Evolutionary conservation across 2,888 invertebrate species (phyloP), one percentile per base, ranked within the genome.

Genomic region (Acronicta alni): DNA sequence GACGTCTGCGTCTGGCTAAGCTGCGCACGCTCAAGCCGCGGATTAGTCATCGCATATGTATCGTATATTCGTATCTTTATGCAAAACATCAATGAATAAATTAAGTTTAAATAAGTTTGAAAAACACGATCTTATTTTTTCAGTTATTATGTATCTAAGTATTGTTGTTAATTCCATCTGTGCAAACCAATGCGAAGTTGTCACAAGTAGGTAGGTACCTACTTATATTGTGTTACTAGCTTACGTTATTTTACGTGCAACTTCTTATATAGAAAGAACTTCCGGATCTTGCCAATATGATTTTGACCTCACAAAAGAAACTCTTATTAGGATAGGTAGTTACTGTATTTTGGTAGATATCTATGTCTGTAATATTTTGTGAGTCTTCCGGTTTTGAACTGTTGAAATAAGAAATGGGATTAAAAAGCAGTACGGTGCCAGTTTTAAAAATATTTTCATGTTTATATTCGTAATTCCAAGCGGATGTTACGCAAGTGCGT

Each of bases 401-500:
- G 26, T 47, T 48, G 37, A 60, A 56, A 57, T 20, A 39, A 32
- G 51, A 55, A 37, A 17, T 37, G 20, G n/a, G n/a, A 55, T 49
- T 44, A 49, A 49, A 46, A 55, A 35, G 38, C 55, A 12, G 39
- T 61, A 52, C 20, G 55, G 47, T 48, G 56, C 43, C 35, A 57
- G 55, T 42, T 67, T 58, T 54, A 45, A 75, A 79, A 77, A 73
- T 77, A 69, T 74, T 78, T 80, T 68, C 75, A 69, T 73, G 79
- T 82, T 82, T 83, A 81, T 71, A 77, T 78, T 78, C 81, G 80
- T 83, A 80, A 80, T 86, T 84, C 80, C 81, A 79, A 83, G 80
- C 89, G 91, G 91, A 92, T 84, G 88, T 91, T 90, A 85, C 84
- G 88, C 80, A 89, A 89, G 78, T 76, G 72, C 65, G 70, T 63